Evolutionary conservation across 2,888 invertebrate species (phyloP).

Genomic region (Aelia acuminata): DNA sequence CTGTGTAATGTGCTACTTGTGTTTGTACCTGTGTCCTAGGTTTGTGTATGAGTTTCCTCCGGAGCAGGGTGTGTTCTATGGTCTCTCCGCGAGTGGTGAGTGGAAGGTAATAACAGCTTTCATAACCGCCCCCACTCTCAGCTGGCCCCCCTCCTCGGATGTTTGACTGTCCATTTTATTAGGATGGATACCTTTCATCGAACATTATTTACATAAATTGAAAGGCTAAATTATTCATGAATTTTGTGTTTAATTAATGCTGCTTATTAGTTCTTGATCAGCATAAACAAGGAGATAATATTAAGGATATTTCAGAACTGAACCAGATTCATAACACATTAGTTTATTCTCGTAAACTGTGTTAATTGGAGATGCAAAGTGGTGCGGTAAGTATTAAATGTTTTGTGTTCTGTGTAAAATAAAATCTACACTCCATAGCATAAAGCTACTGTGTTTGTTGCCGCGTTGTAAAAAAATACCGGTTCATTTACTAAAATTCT

Average conservation of each 20-base stretch:
- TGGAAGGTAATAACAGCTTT: neutral
- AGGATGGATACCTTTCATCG: neutral
- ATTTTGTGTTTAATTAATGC: neutral
- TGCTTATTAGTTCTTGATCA: neutral
- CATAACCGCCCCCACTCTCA: neutral
- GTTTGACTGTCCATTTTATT: neutral
- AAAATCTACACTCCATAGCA: no score
- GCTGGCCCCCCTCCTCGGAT: neutral
- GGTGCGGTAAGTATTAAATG: neutral
- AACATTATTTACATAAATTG: neutral
- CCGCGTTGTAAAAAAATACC: no score
- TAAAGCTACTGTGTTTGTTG: no score
- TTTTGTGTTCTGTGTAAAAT: neutral
- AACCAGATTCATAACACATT: neutral
- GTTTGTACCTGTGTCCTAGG: neutral
- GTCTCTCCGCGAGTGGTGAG: neutral
- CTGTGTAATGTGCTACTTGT: neutral
- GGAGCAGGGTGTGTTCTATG: constrained; percentile 15
- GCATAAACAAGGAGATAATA: neutral
- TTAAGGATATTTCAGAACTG: neutral
- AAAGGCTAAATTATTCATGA: neutral
- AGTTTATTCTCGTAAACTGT: neutral
- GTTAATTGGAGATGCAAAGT: neutral
- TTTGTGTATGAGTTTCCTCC: neutral
- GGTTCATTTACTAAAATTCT: no score